Base-by-base conservation (phyloP, 2,113 vertebrate genomes). In the Catharus fuscescens region DNA sequence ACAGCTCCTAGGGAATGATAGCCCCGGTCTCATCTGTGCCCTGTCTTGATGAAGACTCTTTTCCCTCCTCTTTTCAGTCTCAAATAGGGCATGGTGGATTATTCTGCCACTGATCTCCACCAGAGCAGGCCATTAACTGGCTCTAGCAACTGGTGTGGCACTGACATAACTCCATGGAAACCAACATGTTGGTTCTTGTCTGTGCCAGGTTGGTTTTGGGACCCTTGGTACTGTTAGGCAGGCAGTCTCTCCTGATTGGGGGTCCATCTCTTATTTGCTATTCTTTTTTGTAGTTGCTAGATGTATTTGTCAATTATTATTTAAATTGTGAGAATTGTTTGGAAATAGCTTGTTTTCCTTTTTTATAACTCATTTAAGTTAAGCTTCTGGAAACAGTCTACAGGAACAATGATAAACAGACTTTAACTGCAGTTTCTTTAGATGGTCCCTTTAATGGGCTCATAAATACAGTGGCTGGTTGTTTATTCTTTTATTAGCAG, bases 261-360 rank as follows among this genome's bases (percentile, higher is more conserved):
- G 1, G 5, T 74, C 44, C 53, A 32, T 64, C 44, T 83, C 52
- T 70, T 91, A 42, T 44, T 84, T 80, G 29, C 1, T 77, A 28
- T 88, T 88, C 62, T 77, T 54, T 88, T 76, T 84, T 64, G 57
- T 72, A 53, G 60, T 57, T 83, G 34, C 40, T 90, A 74, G 88
- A 96, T 96, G 94, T 96, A 96, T 96, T 80, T 97, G 57, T 83
- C 94, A 90, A 93, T 96, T 96, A 81, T 93, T 96, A 93, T 92
- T 96, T 90, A 88, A 95, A 94, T 94, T 78, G 72, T 88, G 32
- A 76, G 31, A 77, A 93, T 94, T 93, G 76, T 92, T 92, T 90
- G 29, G 82, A 93, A 96, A 86, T 71, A 57, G 82, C 65, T 92
- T 93, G 48, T 76, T 96, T 84, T 71, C 52, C 50, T 71, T 88